Percentiles rank a stretch among this genome's conserved stretches.
Evolutionary conservation across 92 coral and sea anemone species (phyloP).

Genomic region (Umimayanthus chanpuru): DNA sequence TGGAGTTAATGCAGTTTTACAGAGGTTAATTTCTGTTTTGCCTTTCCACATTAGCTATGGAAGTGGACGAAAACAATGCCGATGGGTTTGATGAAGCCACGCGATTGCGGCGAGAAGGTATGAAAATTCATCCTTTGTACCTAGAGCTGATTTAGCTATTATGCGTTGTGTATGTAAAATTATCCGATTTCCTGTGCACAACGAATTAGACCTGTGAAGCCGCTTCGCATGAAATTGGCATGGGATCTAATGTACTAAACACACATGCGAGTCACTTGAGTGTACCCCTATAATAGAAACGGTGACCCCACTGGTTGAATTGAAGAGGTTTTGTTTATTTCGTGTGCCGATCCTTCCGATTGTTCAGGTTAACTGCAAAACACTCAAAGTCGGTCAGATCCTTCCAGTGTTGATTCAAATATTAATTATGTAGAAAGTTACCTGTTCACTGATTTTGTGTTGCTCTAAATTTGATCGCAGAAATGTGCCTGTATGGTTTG

Average conservation of each 20-base stretch:
- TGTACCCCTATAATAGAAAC: constrained; percentile 37
- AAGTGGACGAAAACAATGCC: constrained; percentile 99
- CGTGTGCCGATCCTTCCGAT: constrained; percentile 15
- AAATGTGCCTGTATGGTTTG: constrained; percentile 91
- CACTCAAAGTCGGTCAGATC: constrained; percentile 8
- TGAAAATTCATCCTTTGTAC: constrained; percentile 10
- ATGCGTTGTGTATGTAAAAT: constrained; percentile 13
- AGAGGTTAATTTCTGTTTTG: constrained; percentile 75
- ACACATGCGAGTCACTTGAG: constrained; percentile 18
- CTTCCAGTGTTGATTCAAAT: background rate
- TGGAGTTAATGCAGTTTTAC: constrained; percentile 57
- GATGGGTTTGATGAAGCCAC: constrained; percentile 90
- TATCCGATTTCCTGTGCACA: constrained; percentile 24
- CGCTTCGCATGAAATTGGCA: constrained; percentile 29
- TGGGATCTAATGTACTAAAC: constrained; percentile 8
- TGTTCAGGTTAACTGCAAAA: constrained; percentile 2
- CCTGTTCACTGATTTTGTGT: constrained; percentile 42
- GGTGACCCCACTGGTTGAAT: constrained; percentile 19
- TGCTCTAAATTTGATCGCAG: constrained; percentile 69
- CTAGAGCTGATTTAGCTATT: background rate
- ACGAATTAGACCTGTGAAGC: background rate
- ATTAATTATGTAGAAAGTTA: constrained; percentile 44
- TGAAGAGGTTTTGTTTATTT: constrained; percentile 15
- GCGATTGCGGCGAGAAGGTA: constrained; percentile 92
- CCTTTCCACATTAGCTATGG: constrained; percentile 88